Evolutionary conservation across 2,797 vertebrate species (phyloP).

Genomic region (Tympanoctomys barrerae): DNA sequence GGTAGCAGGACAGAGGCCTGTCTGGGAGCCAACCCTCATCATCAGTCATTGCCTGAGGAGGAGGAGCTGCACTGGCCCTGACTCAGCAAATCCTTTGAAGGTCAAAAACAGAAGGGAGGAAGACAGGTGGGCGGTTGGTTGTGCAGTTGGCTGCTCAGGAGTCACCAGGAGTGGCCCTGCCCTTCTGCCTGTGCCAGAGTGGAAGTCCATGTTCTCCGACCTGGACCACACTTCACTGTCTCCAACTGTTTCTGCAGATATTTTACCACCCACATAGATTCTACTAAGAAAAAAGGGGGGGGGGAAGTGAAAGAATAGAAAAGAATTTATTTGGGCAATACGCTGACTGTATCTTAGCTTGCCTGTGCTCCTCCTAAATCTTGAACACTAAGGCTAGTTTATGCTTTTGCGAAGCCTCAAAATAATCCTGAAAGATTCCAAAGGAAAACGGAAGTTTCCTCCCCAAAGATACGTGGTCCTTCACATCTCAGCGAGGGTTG

Average conservation of each 20-base stretch:
- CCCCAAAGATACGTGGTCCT: not conserved
- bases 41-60: not conserved
- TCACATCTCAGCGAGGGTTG: accelerated
- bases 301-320: not conserved
- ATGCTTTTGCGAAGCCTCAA: not conserved
- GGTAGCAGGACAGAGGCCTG: not conserved
- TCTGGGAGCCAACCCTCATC: not conserved
- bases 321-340: not conserved
- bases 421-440: not conserved
- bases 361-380: not conserved
- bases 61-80: not conserved
- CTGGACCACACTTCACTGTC: not conserved
- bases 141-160: not conserved
- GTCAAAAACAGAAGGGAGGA: not conserved
- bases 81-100: not conserved
- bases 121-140: not conserved
- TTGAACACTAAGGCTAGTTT: not conserved
- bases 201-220: too few relatives aligned
- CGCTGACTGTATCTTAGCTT: not conserved
- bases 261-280: not conserved
- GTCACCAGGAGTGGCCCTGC: not conserved
- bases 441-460: not conserved
- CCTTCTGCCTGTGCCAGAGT: not conserved
- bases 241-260: not conserved
- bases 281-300: too few relatives aligned